Base-by-base conservation (phyloP, 2,797 vertebrate genomes). In the Oryzias sinensis region DNA sequence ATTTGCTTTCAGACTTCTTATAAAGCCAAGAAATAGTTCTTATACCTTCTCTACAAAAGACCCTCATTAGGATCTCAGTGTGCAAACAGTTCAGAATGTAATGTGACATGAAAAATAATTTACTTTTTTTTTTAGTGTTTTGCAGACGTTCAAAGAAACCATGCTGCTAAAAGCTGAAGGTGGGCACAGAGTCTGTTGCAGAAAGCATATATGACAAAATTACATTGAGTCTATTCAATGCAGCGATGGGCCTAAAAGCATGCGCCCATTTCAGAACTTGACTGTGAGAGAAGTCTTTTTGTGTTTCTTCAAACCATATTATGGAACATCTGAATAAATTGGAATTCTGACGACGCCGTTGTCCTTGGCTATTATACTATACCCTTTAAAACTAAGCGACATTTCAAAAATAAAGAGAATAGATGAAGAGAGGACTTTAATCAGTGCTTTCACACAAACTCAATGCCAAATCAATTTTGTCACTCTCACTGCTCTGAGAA, bases 341-440 rank as follows among this genome's bases (percentile, higher is more conserved):
- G 54, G 65, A 77, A 73, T 80, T 78, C 70, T 80, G 80, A 78
- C 68, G 70, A 65, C 13, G 20, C 63, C 17, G 72, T 48, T 75
- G 76, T 73, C 85, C 85, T 84, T 84, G 83, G 79, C 79, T 63
- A 79, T 84, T 84, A 74, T 82, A 57, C 46, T 50, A 63, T 50
- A 47, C 48, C 61, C 76, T 81, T 84, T 81, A 74, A 81, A 85
- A 84, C 64, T 51, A 75, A 77, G 72, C 52, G 67, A 83, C 71
- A 61, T 81, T 78, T 81, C 43, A 70, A 83, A 83, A 80, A 72
- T 65, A 65, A 53, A 66, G 69, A 71, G 79, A 74, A 79, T 57
- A 42, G 70, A 80, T 48, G 70, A 80, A 77, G 55, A 66, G 68
- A 71, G 79, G 85, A 68, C 73, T 82, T 70, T 80, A 77, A 76